Evolutionary conservation across 2,888 invertebrate species (phyloP).

Genomic region (Pomacea canaliculata): DNA sequence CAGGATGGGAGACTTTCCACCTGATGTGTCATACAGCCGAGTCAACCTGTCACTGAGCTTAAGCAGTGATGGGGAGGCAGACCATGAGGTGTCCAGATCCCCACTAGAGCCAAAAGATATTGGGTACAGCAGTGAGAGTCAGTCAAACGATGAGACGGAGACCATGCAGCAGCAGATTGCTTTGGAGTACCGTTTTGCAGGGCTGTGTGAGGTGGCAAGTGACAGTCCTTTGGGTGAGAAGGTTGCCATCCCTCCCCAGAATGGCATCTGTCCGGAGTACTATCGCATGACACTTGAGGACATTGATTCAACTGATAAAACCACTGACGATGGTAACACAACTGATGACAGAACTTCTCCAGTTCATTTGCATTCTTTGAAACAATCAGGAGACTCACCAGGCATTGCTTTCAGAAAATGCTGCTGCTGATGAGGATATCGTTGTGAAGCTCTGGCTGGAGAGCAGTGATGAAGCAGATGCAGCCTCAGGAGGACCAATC

Average conservation of each 20-base stretch:
- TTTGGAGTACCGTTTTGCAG: slow-evolving; percentile 38
- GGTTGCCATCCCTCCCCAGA: slow-evolving; percentile 25
- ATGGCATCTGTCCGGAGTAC: slow-evolving; percentile 26
- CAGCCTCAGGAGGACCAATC: not conserved
- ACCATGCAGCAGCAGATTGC: slow-evolving; percentile 40
- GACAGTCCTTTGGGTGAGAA: slow-evolving; percentile 40
- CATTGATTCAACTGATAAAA: slow-evolving; percentile 45
- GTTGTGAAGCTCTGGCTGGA: slow-evolving; percentile 24
- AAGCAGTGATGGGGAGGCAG: slow-evolving; percentile 36
- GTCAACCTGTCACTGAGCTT: slow-evolving; percentile 19
- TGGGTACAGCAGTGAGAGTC: slow-evolving; percentile 70
- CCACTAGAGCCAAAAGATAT: slow-evolving; percentile 54
- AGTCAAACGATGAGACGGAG: slow-evolving; percentile 66
- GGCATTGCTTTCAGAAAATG: not conserved
- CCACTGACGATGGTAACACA: slow-evolving; percentile 37
- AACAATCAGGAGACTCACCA: not conserved
- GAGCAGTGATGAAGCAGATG: slow-evolving; percentile 19
- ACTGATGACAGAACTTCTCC: slow-evolving; percentile 21
- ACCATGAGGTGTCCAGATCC: slow-evolving; percentile 22
- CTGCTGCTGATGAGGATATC: slow-evolving; percentile 18
- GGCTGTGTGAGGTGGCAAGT: slow-evolving; percentile 38
- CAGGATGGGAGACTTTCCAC: slow-evolving; percentile 49
- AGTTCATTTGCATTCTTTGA: not conserved
- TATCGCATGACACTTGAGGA: slow-evolving; percentile 40
- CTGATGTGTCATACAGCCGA: not conserved